Percentiles rank a stretch among this genome's conserved stretches.
These are phyloP conservation scores for Drosophila kurseongensis DNA, from an alignment of 1,140 invertebrate genomes.

Conservation along the genomic window DNA sequence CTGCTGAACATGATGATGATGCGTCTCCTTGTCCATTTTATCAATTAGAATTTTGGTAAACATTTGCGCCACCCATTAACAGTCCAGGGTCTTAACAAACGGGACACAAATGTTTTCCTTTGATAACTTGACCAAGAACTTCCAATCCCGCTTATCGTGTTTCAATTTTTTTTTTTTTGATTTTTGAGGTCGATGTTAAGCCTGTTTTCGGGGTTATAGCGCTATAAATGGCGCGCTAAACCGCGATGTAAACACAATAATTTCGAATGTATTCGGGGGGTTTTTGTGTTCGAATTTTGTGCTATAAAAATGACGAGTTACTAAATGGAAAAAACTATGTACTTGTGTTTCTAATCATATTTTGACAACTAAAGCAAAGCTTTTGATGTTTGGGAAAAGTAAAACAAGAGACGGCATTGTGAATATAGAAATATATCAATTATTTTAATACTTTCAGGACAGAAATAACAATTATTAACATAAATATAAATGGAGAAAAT, in stretches of 20 bases:
- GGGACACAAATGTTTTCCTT: slow-evolving; percentile 8
- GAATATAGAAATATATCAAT: too few species aligned
- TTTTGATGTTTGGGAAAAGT: not conserved
- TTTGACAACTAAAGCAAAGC: slow-evolving; percentile 48
- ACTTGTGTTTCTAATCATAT: slow-evolving; percentile 31
- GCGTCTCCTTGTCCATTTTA: slow-evolving; percentile 58
- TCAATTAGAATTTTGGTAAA: slow-evolving; percentile 46
- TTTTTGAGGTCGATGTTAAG: not conserved
- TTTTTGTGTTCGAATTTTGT: slow-evolving; percentile 73
- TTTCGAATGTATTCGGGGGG: slow-evolving; percentile 55
- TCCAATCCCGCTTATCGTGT: not conserved
- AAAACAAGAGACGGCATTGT: too few species aligned
- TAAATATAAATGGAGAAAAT: too few species aligned
- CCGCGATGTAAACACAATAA: slow-evolving; percentile 68
- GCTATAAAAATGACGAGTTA: slow-evolving; percentile 63
- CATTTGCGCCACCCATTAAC: slow-evolving; percentile 56
- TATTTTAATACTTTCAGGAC: too few species aligned
- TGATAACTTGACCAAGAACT: not conserved
- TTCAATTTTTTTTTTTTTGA: not conserved
- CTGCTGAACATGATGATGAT: slow-evolving; percentile 29
- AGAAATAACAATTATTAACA: not conserved
- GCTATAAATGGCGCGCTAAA: slow-evolving; percentile 2
- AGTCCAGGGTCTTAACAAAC: not conserved
- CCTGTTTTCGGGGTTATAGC: slow-evolving; percentile 3
- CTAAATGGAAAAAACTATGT: slow-evolving; percentile 48